A percentile compares a stretch with the other conserved stretches of the same genome.
phyloP scores from a whole-genome alignment of 2,113 vertebrate genomes.

The Leucopsar rothschildi region DNA sequence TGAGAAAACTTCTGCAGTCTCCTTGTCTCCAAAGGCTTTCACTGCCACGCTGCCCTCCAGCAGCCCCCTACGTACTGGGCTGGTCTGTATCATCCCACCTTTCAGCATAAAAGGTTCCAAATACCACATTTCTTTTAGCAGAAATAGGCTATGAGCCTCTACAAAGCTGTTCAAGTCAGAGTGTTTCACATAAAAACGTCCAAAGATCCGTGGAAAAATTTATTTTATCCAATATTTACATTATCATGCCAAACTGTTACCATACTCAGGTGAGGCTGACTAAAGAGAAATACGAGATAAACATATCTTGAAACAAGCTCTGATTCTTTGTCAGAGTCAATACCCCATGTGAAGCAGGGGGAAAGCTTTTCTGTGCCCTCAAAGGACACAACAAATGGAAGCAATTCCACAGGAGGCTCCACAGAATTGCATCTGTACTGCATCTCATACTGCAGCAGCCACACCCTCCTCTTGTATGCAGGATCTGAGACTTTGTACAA shows the following conservation, averaged over 20 bases:
- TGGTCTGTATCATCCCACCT: background rate
- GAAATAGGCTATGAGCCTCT: background rate
- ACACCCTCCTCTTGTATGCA: background rate
- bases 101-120: background rate
- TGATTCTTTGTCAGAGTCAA: background rate
- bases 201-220: background rate
- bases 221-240: background rate
- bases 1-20: background rate
- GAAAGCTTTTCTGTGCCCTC: background rate
- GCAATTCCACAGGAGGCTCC: background rate
- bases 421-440: background rate
- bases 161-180: background rate
- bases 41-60: background rate
- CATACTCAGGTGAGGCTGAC: background rate
- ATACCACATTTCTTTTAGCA: background rate
- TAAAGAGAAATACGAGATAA: background rate
- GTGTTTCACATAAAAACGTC: background rate
- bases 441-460: background rate
- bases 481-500: background rate
- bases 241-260: background rate
- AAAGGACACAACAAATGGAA: background rate
- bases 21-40: background rate
- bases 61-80: background rate
- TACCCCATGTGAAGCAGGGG: background rate
- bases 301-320: background rate